Evolutionary conservation across 2,888 invertebrate species (phyloP).

Genomic region (Melanargia galathea): DNA sequence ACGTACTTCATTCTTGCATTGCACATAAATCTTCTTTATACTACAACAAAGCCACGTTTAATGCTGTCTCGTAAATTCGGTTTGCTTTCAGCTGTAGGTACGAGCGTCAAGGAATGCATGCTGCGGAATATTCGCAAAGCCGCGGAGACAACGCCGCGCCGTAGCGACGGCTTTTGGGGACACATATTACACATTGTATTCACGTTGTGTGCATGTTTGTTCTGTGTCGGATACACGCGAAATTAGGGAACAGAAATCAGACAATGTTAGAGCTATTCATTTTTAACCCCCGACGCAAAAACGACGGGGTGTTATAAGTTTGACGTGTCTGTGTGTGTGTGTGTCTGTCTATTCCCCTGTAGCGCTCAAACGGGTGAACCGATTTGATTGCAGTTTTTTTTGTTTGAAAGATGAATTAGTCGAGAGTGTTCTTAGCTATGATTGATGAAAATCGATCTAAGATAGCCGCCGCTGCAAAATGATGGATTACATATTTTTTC

Average conservation of each 20-base stretch:
- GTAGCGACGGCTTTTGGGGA: constrained; percentile 83
- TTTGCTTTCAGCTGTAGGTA: constrained; percentile 77
- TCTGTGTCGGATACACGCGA: background rate
- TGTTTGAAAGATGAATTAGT: no score
- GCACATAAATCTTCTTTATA: constrained; percentile 21
- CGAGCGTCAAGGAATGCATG: constrained; percentile 84
- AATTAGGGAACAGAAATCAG: background rate
- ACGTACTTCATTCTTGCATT: background rate
- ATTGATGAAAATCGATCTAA: no score
- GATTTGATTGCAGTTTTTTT: no score
- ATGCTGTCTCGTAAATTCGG: constrained; percentile 21
- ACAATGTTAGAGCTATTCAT: background rate
- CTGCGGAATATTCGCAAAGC: constrained; percentile 87
- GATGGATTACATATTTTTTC: no score
- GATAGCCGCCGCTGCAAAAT: no score
- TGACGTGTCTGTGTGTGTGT: no score
- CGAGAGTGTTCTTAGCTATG: no score
- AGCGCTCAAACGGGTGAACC: no score
- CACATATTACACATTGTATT: constrained; percentile 86
- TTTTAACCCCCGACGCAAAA: no score
- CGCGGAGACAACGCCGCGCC: constrained; percentile 82
- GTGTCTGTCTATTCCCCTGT: no score
- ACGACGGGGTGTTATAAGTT: no score
- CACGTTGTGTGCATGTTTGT: constrained; percentile 76
- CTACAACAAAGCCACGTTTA: constrained; percentile 20